Evolutionary conservation across 2,113 vertebrate genomes (phyloP).

Genomic region (Polyodon spathula): DNA sequence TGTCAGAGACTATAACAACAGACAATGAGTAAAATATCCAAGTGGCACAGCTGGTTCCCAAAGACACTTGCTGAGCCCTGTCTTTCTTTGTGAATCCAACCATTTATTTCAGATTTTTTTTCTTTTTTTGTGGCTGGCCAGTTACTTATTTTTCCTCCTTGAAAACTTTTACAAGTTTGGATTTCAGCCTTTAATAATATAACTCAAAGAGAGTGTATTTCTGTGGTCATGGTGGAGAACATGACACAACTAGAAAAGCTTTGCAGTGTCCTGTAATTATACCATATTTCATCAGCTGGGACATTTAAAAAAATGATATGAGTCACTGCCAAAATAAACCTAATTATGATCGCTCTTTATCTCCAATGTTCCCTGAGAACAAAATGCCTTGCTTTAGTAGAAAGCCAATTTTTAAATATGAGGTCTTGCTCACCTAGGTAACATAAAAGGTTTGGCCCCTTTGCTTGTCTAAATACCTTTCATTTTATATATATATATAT

Average conservation of each 20-base stretch:
- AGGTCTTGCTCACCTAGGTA: no score
- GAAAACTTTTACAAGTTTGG: slow-evolving; percentile 2
- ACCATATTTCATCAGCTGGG: not conserved
- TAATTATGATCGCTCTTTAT: not conserved
- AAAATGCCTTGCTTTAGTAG: slow-evolving; percentile 5
- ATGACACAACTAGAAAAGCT: slow-evolving; percentile 2
- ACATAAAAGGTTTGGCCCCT: no score
- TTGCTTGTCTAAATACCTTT: no score
- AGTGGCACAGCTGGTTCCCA: slow-evolving; percentile 49
- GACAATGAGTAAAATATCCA: slow-evolving; percentile 34
- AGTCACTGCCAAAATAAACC: slow-evolving; percentile 8
- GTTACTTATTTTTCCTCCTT: not conserved
- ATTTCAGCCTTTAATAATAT: slow-evolving; percentile 4
- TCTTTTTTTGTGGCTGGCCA: not conserved
- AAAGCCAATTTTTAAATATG: not conserved
- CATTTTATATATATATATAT: no score
- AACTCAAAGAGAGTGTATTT: not conserved
- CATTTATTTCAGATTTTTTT: not conserved
- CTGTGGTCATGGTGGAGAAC: slow-evolving; percentile 1
- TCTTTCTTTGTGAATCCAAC: slow-evolving; percentile 24
- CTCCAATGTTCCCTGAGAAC: not conserved
- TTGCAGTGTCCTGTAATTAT: slow-evolving; percentile 6
- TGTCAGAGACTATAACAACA: slow-evolving; percentile 29
- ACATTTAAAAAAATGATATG: not conserved
- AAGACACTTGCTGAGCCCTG: slow-evolving; percentile 44